Conservation (phyloP, 2,797 vertebrate species). For the Enteromius afrohamiltoni region DNA sequence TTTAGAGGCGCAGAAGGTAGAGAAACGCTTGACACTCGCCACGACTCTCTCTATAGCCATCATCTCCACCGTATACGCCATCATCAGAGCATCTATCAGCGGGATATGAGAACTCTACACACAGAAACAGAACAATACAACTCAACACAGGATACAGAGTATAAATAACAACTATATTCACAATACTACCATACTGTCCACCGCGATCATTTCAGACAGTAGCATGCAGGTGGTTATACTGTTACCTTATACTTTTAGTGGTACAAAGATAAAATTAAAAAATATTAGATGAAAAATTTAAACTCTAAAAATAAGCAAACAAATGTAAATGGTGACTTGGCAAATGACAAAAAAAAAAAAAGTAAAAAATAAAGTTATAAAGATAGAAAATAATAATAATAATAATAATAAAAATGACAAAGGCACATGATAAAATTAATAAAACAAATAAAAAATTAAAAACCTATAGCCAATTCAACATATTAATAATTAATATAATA, state of each 20-base stretch:
- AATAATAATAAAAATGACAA: not conserved
- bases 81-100: conserved; percentile 95
- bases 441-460: not conserved
- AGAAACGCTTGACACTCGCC: conserved; percentile 90
- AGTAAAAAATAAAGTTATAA: not conserved
- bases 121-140: conserved; percentile 24
- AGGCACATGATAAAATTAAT: not conserved
- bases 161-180: not conserved
- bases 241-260: not conserved
- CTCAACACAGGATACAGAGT: not conserved
- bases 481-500: not conserved
- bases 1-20: conserved; percentile 91
- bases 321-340: too few species aligned
- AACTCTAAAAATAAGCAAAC: too few species aligned
- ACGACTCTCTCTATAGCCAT: conserved; percentile 94
- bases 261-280: not conserved
- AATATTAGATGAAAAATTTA: not conserved
- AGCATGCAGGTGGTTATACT: not conserved
- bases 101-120: conserved; percentile 90
- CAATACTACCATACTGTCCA: not conserved
- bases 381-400: not conserved
- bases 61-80: conserved; percentile 92
- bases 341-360: too few species aligned
- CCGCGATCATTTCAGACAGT: not conserved
- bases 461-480: not conserved